Conservation (phyloP, 2,888 invertebrate genomes). For the Mythimna loreyi region DNA sequence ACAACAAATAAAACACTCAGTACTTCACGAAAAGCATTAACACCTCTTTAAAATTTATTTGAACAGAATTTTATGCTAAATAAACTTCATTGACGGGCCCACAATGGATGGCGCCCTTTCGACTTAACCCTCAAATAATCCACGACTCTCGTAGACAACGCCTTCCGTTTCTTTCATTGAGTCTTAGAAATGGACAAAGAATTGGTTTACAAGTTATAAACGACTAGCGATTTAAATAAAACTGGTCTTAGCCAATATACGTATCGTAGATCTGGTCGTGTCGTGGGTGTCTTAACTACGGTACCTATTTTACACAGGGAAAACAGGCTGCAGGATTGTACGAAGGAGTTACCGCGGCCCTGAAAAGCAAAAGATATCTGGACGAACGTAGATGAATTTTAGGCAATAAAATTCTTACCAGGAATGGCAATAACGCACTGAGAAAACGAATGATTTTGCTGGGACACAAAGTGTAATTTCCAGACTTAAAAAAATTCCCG, state of each 20-base stretch:
- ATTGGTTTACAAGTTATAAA: slow-evolving; percentile 62
- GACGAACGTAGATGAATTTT: too few relatives aligned
- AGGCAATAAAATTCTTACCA: neutral
- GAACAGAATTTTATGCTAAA: slow-evolving; percentile 81
- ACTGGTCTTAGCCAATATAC: neutral
- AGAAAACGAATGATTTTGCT: neutral
- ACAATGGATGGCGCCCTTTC: slow-evolving; percentile 79
- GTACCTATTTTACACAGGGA: too few relatives aligned
- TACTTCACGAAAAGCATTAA: slow-evolving; percentile 58
- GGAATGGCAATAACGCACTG: neutral
- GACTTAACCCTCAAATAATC: slow-evolving; percentile 77
- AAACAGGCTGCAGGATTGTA: too few relatives aligned
- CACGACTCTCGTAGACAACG: slow-evolving; percentile 82
- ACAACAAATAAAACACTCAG: slow-evolving; percentile 27
- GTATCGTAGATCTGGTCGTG: too few relatives aligned
- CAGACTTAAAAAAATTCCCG: too few relatives aligned
- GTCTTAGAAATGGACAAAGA: slow-evolving; percentile 76
- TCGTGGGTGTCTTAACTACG: too few relatives aligned
- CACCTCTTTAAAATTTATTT: slow-evolving; percentile 73
- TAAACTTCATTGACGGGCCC: slow-evolving; percentile 78
- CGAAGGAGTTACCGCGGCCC: too few relatives aligned
- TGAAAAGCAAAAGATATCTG: too few relatives aligned
- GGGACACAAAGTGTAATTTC: too few relatives aligned
- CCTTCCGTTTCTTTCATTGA: slow-evolving; percentile 84
- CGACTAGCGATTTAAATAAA: slow-evolving; percentile 37